A percentile compares a stretch with the other conserved stretches of the same genome.
phyloP scores from a whole-genome alignment of 2,888 invertebrate genomes.

The Neoitamus cyanurus region DNA sequence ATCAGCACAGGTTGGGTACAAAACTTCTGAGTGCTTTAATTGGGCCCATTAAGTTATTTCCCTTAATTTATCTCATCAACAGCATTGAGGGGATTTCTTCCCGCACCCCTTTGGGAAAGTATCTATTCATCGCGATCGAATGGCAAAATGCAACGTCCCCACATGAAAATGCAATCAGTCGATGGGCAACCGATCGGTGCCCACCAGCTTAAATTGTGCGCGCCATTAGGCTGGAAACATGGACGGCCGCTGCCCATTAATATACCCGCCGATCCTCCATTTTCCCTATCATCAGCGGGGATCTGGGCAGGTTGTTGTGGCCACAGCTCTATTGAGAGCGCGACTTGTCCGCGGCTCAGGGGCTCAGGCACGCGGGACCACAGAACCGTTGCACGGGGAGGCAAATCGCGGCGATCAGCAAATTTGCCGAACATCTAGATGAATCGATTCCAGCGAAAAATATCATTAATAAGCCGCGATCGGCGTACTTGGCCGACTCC shows the following conservation, averaged over 20 bases:
- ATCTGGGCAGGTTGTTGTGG: neutral
- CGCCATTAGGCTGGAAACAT: neutral
- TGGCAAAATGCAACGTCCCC: no score
- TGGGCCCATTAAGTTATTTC: neutral
- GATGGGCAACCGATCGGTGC: neutral
- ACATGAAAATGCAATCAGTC: neutral
- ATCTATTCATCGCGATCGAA: neutral
- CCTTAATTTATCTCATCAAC: neutral
- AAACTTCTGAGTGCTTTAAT: neutral
- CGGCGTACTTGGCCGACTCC: neutral
- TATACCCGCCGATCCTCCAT: neutral
- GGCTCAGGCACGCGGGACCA: neutral
- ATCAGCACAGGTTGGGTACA: neutral
- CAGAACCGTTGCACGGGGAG: neutral
- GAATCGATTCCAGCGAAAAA: slow-evolving; percentile 16
- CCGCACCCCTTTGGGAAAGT: neutral
- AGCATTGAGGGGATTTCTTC: neutral
- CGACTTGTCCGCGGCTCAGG: neutral
- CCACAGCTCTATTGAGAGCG: neutral
- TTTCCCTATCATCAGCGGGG: slow-evolving; percentile 14
- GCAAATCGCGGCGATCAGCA: slow-evolving; percentile 17
- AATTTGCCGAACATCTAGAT: slow-evolving; percentile 20
- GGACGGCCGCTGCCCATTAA: neutral
- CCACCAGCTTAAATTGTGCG: neutral
- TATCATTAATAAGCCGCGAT: neutral